phyloP scores from a whole-genome alignment of 2,888 invertebrate species.

The Drosophila sordidula region DNA sequence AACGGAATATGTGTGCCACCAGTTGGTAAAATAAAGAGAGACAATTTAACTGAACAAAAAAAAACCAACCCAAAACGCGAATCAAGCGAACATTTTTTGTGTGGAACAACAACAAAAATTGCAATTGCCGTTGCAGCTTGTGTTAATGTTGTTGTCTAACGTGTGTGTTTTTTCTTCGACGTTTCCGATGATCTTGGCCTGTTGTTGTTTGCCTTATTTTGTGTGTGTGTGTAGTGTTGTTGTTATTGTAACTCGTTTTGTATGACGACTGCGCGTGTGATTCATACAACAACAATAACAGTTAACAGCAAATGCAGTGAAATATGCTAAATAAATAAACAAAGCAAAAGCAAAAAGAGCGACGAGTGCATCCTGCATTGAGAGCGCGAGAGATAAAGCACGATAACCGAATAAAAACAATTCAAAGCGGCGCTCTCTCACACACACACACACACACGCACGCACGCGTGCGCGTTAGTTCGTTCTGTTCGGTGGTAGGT shows the following conservation, averaged over 20 bases:
- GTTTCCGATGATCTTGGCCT: conserved; percentile 74
- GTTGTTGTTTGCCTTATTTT: conserved; percentile 54
- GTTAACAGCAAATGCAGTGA: conserved; percentile 44
- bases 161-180: conserved; percentile 47
- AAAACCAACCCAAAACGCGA: conserved; percentile 34
- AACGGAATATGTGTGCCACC: conserved; percentile 53
- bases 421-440: conserved; percentile 35
- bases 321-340: conserved; percentile 65
- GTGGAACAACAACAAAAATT: conserved; percentile 28
- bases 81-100: conserved; percentile 30
- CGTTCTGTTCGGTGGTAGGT: conserved; percentile 45
- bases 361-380: conserved; percentile 52
- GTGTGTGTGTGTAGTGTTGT: conserved; percentile 26
- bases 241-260: conserved; percentile 69
- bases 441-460: conserved; percentile 19
- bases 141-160: conserved; percentile 60
- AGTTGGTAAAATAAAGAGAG: conserved; percentile 35
- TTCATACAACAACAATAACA: conserved; percentile 59
- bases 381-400: conserved; percentile 44
- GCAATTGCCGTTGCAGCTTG: conserved; percentile 39
- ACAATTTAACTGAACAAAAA: conserved; percentile 43
- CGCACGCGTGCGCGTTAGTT: conserved; percentile 40
- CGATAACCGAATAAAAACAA: conserved; percentile 48
- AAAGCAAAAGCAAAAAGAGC: conserved; percentile 32
- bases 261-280: conserved; percentile 63